Evolutionary conservation across 37 sponge, comb jelly and placozoan species (phyloP).

Genomic region (Geodia barretti): DNA sequence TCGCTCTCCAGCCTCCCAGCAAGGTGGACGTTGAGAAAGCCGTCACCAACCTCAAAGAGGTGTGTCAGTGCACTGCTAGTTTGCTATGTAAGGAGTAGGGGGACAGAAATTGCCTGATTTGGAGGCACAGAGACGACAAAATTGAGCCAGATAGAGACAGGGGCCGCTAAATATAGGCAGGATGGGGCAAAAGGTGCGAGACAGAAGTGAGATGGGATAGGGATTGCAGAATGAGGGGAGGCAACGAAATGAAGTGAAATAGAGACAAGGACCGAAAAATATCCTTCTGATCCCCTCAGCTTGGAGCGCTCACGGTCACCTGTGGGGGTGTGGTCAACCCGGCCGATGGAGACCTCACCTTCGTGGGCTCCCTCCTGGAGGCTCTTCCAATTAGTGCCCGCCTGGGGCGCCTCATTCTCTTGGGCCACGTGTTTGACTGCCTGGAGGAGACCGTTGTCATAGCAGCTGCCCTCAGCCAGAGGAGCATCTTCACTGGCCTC

Average conservation of each 20-base stretch:
- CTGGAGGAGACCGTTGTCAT: conserved; percentile 75
- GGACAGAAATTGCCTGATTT: no score
- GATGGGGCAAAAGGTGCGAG: no score
- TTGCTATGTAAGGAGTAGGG: no score
- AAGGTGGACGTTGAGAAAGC: conserved; percentile 76
- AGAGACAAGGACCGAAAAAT: no score
- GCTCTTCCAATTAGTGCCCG: conserved; percentile 82
- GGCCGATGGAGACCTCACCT: conserved; percentile 90
- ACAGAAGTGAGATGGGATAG: background rate
- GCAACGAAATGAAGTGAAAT: background rate
- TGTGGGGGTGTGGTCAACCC: conserved; percentile 53
- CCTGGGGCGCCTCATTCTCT: conserved; percentile 78
- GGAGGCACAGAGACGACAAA: no score
- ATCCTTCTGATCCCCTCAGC: conserved; percentile 25
- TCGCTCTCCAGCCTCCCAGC: conserved; percentile 87
- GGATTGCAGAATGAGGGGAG: background rate
- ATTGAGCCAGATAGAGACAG: no score
- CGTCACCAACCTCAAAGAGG: conserved; percentile 89
- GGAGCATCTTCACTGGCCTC: conserved; percentile 60
- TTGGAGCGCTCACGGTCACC: conserved; percentile 73
- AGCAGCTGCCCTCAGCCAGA: conserved; percentile 74
- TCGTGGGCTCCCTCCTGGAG: conserved; percentile 81
- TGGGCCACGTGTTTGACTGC: conserved; percentile 94
- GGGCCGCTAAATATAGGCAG: no score
- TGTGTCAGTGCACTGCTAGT: background rate